Base-by-base conservation (phyloP, 2,888 invertebrate species). In the Cantharis nigra region DNA sequence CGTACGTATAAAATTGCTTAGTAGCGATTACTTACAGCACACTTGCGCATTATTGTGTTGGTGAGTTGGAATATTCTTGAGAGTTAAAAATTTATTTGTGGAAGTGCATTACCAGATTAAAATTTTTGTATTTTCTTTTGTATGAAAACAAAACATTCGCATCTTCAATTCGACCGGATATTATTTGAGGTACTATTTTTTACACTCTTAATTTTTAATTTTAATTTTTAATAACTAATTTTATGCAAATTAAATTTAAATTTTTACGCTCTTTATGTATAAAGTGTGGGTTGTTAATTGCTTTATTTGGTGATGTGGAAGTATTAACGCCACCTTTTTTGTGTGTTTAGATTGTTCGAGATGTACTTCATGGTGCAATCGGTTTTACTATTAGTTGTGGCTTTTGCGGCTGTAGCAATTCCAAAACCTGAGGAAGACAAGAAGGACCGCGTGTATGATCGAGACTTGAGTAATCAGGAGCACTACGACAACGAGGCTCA, bases 401-500 rank as follows among this genome's bases (percentile, higher is more conserved):
- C 80, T 11, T 76, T 81, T 69, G 77, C 80, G 9, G 89, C 89
- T 26, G 86, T 88, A 70, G 92, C 92, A 11, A 93, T 95, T 70
- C 95, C 96, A 1, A 95, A 93, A 85, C 93, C 92, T 13, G 94
- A 94, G 69, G 94, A 94, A 77, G 49, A 49, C n/a, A 91, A 92
- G 13, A 89, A 88, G 64, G 92, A 93, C 79, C 89, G 93, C 77
- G 89, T 93, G 16, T 88, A 93, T 84, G 92, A 94, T 81, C 90
- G 94, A 85, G 92, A 93, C 83, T 90, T 97, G 5, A 94, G 94
- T 80, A 93, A 95, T 80, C 91, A 93, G 73, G 94, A 95, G 80
- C 98, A 98, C 86, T 96, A 92, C 83, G 91, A 92, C 80, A 93
- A 94, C 81, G 94, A 93, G 26, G 92, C 95, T 78, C 97, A 97